These are phyloP conservation scores for Numida meleagris DNA, from an alignment of 2,113 vertebrate species.

Conservation along the genomic window DNA sequence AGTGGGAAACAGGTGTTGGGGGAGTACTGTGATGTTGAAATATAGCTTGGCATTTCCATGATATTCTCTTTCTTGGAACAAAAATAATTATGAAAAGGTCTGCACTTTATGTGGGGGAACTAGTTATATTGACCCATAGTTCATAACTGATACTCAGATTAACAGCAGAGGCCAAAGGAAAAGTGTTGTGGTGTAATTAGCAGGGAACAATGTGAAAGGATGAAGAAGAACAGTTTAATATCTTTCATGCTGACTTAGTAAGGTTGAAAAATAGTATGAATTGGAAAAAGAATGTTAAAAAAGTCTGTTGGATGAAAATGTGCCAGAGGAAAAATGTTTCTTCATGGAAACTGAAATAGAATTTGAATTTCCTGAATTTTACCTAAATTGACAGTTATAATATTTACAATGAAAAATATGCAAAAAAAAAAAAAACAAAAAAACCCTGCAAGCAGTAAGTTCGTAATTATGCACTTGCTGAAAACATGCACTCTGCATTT, in stretches of 20 bases:
- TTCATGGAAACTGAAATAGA: conserved; percentile 60
- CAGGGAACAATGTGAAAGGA: neutral
- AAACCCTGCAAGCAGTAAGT: conserved; percentile 65
- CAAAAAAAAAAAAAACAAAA: neutral
- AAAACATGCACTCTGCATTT: conserved; percentile 76
- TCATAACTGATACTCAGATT: neutral
- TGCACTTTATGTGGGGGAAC: neutral
- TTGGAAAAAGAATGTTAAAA: neutral
- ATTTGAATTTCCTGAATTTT: conserved; percentile 69
- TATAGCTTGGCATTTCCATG: neutral
- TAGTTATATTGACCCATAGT: neutral
- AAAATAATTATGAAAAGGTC: neutral
- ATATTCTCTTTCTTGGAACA: neutral
- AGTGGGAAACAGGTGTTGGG: neutral
- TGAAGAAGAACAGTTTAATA: conserved; percentile 20
- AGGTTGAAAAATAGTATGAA: conserved; percentile 4
- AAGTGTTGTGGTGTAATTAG: neutral
- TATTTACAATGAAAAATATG: conserved; percentile 76
- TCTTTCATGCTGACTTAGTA: neutral
- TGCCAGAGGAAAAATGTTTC: conserved; percentile 48
- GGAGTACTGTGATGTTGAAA: neutral
- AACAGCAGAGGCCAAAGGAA: neutral
- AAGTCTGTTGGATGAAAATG: conserved; percentile 9
- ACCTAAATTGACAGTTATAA: conserved; percentile 69
- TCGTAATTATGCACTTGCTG: conserved; percentile 73